phyloP scores from a whole-genome alignment of 2,888 invertebrate genomes.

The Cephus rjabovi region DNA sequence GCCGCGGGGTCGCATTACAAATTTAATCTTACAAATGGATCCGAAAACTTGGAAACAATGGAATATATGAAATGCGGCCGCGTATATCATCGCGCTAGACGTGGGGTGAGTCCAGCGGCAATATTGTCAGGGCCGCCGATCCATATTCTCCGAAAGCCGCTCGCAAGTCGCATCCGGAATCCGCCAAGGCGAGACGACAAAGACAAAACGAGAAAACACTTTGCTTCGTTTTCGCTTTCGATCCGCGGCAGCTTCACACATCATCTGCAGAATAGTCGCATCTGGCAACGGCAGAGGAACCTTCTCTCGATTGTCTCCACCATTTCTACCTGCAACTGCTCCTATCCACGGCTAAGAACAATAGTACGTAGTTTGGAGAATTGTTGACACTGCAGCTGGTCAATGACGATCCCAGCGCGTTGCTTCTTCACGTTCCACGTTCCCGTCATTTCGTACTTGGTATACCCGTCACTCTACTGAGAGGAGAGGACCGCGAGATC shows the following conservation, averaged over 20 bases:
- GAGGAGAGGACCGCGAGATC: too few relatives aligned
- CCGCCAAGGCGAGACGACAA: slow-evolving; percentile 15
- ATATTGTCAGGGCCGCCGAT: slow-evolving; percentile 66
- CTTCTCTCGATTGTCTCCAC: too few relatives aligned
- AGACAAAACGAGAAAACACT: slow-evolving; percentile 8
- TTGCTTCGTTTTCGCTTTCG: background rate
- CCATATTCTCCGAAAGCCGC: slow-evolving; percentile 52
- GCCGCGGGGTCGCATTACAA: slow-evolving; percentile 69
- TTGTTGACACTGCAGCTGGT: too few relatives aligned
- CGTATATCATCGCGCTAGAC: slow-evolving; percentile 57
- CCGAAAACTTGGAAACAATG: slow-evolving; percentile 68
- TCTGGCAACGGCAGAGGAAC: too few relatives aligned
- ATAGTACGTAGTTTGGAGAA: too few relatives aligned
- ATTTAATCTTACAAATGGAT: slow-evolving; percentile 81
- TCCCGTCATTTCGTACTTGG: background rate
- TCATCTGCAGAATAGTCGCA: background rate
- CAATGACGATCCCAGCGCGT: background rate
- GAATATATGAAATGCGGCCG: slow-evolving; percentile 66
- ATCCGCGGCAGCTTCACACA: background rate
- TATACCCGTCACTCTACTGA: too few relatives aligned
- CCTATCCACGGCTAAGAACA: too few relatives aligned
- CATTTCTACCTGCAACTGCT: too few relatives aligned
- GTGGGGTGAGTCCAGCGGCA: slow-evolving; percentile 57
- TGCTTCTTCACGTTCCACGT: background rate
- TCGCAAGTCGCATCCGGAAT: slow-evolving; percentile 6